Evolutionary conservation across 2,113 vertebrate genomes (phyloP).

Genomic region (Oxyura jamaicensis): DNA sequence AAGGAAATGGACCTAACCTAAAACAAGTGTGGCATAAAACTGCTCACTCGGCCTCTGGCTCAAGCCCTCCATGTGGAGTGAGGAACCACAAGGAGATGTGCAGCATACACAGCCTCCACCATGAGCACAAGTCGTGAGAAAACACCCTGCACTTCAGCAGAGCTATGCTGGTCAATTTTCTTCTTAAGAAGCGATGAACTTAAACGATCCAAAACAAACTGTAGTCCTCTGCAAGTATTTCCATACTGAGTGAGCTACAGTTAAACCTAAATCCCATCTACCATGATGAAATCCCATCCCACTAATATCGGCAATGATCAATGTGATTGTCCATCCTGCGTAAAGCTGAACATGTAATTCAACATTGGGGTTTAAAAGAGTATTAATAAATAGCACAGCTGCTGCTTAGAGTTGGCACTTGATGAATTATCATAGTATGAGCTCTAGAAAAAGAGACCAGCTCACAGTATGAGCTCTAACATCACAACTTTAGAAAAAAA

Average conservation of each 20-base stretch:
- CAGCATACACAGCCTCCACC: neutral
- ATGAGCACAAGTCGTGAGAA: neutral
- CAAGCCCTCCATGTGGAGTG: neutral
- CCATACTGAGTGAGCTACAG: neutral
- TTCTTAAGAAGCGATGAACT: neutral
- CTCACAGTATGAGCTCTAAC: neutral
- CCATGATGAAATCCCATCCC: neutral
- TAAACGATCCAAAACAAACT: neutral
- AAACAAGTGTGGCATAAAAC: neutral
- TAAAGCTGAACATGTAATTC: neutral
- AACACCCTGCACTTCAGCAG: neutral
- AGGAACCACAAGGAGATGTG: neutral
- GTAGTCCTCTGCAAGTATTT: neutral
- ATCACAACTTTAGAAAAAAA: neutral
- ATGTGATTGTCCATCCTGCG: neutral
- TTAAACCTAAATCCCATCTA: neutral
- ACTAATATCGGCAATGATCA: neutral
- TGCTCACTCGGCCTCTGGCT: accelerated
- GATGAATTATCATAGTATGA: neutral
- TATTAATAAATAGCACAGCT: neutral
- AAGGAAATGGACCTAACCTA: neutral
- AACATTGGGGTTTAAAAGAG: neutral
- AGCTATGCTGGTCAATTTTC: neutral
- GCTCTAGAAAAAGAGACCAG: neutral
- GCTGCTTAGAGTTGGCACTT: neutral